Conservation (phyloP, 2,797 vertebrate genomes). For the Lophius americanus region DNA sequence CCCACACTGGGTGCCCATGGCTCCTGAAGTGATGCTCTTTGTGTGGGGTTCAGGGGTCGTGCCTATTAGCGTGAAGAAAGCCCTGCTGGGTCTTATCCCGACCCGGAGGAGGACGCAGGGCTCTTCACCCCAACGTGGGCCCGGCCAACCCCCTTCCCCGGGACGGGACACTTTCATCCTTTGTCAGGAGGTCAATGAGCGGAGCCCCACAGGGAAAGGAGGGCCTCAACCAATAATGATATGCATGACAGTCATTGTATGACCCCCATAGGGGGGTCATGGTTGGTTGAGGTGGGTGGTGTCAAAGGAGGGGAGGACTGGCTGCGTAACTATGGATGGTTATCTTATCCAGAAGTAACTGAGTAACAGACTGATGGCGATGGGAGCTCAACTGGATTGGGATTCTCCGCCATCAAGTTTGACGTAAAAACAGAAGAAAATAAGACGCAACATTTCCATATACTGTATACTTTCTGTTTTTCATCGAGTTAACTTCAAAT, state of each 20-base stretch:
- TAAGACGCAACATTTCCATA: not conserved
- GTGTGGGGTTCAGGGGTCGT: constrained; percentile 80
- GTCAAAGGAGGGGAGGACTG: constrained; percentile 43
- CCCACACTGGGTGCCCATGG: constrained; percentile 78
- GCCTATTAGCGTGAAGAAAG: constrained; percentile 85
- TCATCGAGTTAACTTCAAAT: constrained; percentile 4
- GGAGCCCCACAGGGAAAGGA: constrained; percentile 88
- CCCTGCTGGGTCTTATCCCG: constrained; percentile 86
- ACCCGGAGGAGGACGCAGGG: constrained; percentile 87
- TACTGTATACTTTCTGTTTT: not conserved
- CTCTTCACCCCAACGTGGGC: constrained; percentile 76
- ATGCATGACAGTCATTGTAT: constrained; percentile 87
- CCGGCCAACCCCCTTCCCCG: constrained; percentile 66
- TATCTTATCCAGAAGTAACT: constrained; percentile 73
- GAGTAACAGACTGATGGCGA: constrained; percentile 58
- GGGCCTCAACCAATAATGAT: constrained; percentile 91
- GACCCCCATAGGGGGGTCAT: constrained; percentile 77
- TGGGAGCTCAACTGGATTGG: constrained; percentile 12
- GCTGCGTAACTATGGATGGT: constrained; percentile 67
- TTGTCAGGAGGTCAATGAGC: constrained; percentile 91
- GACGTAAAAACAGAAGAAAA: not conserved
- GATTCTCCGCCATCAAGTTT: not conserved
- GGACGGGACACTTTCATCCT: constrained; percentile 94
- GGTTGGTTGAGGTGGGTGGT: constrained; percentile 75
- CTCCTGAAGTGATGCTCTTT: constrained; percentile 82